These are phyloP conservation scores for Dryobota labecula DNA, from an alignment of 2,888 invertebrate genomes.

Conservation along the genomic window DNA sequence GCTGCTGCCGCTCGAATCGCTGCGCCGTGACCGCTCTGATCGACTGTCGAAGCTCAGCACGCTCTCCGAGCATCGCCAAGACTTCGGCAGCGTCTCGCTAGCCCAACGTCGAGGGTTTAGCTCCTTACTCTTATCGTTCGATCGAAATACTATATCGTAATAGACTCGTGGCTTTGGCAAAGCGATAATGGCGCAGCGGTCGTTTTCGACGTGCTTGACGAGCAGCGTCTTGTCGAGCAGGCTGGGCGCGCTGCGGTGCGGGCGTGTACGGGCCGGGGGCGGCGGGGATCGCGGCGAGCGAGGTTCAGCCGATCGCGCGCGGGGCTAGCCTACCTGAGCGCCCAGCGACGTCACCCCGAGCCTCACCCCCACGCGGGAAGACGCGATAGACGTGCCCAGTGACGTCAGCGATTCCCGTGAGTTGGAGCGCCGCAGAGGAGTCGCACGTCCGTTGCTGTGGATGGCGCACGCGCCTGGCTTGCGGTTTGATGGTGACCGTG, in stretches of 20 bases:
- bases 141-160: constrained; percentile 83
- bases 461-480: constrained; percentile 92
- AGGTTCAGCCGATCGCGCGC: constrained; percentile 88
- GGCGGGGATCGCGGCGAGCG: constrained; percentile 75
- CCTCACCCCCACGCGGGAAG: constrained; percentile 92
- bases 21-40: constrained; percentile 78
- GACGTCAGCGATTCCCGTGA: constrained; percentile 96
- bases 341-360: constrained; percentile 93
- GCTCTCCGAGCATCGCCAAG: constrained; percentile 88
- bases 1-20: constrained; percentile 77
- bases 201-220: constrained; percentile 83
- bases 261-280: constrained; percentile 75
- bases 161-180: constrained; percentile 84
- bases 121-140: constrained; percentile 74
- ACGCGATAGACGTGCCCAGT: constrained; percentile 91
- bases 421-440: constrained; percentile 92
- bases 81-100: constrained; percentile 85
- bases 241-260: constrained; percentile 82
- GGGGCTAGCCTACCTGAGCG: constrained; percentile 92
- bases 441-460: constrained; percentile 92
- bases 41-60: constrained; percentile 79
- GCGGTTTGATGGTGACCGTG: constrained; percentile 94
- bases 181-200: constrained; percentile 88
- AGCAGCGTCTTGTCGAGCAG: constrained; percentile 86
- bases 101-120: constrained; percentile 83